These are phyloP conservation scores for Drosophila equinoxialis DNA, from an alignment of 1,140 invertebrate species.

Conservation along the genomic window DNA sequence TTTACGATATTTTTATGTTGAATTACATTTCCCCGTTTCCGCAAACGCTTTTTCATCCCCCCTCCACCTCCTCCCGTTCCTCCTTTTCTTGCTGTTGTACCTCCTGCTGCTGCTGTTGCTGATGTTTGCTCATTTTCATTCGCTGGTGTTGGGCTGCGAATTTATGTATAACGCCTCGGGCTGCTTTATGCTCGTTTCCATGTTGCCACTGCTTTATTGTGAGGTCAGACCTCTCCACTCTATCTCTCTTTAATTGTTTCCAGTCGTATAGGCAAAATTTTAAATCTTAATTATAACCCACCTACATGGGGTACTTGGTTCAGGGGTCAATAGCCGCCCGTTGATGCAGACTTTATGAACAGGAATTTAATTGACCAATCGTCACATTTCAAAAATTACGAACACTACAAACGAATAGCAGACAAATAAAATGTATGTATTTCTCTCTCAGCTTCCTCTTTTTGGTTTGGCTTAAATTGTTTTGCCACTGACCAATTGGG, in stretches of 20 bases:
- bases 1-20: conserved; percentile 82
- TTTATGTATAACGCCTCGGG: conserved; percentile 45
- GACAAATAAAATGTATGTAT: conserved; percentile 4
- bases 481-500: conserved; percentile 74
- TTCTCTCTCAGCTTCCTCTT: conserved; percentile 15
- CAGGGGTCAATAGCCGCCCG: conserved; percentile 54
- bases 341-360: conserved; percentile 73
- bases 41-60: background rate
- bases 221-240: conserved; percentile 18
- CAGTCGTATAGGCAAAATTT: conserved; percentile 26
- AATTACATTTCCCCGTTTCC: conserved; percentile 60
- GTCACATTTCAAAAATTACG: conserved; percentile 17
- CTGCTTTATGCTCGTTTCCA: conserved; percentile 41
- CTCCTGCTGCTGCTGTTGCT: conserved; percentile 56
- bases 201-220: conserved; percentile 59
- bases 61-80: too few species aligned
- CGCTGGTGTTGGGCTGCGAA: conserved; percentile 72
- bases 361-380: conserved; percentile 71
- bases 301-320: background rate
- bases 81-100: background rate
- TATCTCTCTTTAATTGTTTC: conserved; percentile 59
- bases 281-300: conserved; percentile 53
- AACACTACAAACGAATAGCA: conserved; percentile 32
- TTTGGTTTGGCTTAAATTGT: conserved; percentile 58
- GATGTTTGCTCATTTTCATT: conserved; percentile 66